Base-by-base conservation (phyloP, 2,888 invertebrate genomes). In the Harpagoxenus sublaevis region DNA sequence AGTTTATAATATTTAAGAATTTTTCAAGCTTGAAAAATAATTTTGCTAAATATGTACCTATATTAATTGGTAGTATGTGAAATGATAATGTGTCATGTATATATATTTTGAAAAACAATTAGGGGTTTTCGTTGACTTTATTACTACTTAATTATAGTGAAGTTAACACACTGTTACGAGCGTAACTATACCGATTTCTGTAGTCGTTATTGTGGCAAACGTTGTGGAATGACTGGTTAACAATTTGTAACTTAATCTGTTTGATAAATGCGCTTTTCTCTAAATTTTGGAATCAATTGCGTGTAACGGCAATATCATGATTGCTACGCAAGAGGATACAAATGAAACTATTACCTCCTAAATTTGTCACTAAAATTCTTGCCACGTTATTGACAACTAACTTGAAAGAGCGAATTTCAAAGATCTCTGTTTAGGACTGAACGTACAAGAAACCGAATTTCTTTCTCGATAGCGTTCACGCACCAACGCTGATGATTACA, bases 191-290 rank as follows among this genome's bases (percentile, higher is more conserved):
- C 23, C 23, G 23, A 23, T 71, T 68, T 48, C 62, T 31, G 15
- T 48, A 74, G 63, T 74, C 81, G 78, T 87, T 87, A 86, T 42
- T 63, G 65, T 53, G 83, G 53, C 83, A 86, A 91, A 91, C 85
- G 87, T 87, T 68, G 63, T 63, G 89, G 87, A 92, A 91, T 88
- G 79, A 84, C 87, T 89, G 83, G 77, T 82, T 62, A 87, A 84
- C 86, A 87, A 87, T 84, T 89, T 84, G 83, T 35, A 35, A 23
- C 23, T 23, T 23, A 23, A 23, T 23, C 23, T 23, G 23, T 23
- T 23, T 23, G 23, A 23, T 23, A 23, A 23, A 23, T 23, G 23
- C 23, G 23, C 23, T 23, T 23, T 23, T 23, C 23, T 23, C 23
- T 23, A 23, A 23, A 23, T 23, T 23, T 23, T 23, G 23, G 48